Base-by-base conservation (phyloP, 2,888 invertebrate species). In the Brachypterus glaber region DNA sequence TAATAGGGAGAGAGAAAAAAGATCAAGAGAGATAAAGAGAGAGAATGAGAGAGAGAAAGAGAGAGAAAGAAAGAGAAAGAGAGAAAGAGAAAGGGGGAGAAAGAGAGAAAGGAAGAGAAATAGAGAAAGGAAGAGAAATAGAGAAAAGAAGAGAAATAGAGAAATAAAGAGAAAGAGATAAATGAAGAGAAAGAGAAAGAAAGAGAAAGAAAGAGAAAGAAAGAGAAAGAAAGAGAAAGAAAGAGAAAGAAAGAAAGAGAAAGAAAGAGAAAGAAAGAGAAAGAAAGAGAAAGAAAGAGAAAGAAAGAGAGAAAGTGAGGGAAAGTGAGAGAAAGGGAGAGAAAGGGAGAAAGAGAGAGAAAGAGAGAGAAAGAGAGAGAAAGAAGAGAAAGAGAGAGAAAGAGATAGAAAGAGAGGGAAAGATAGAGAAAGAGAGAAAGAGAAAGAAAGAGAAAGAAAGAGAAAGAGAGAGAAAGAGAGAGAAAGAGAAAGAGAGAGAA, bases 261-360 rank as follows among this genome's bases (percentile, higher is more conserved):
- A n/a, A 24, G n/a, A 24, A n/a, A 24, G 24, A 24, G n/a, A n/a
- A 24, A n/a, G 24, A 24, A n/a, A 24, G 24, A 24, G 7, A n/a
- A n/a, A n/a, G n/a, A n/a, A n/a, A 24, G n/a, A 24, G n/a, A n/a
- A 24, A 24, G n/a, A 24, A n/a, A n/a, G n/a, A 24, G n/a, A 24
- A 24, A n/a, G n/a, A 24, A n/a, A 24, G n/a, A n/a, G n/a, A n/a
- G n/a, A n/a, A n/a, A n/a, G n/a, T n/a, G n/a, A n/a, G n/a, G n/a
- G n/a, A n/a, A n/a, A n/a, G n/a, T n/a, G n/a, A n/a, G n/a, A n/a
- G n/a, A n/a, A n/a, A n/a, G n/a, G n/a, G n/a, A n/a, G n/a, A n/a
- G n/a, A 34, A 29, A 2, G 34, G 21, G 9, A 34, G 14, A 33
- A 18, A 24, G 24, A 33, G 33, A n/a, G 7, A 33, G n/a, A 5